Percentiles rank a stretch among this genome's conserved stretches.
These are phyloP conservation scores for Ephestia elutella DNA, from an alignment of 1,140 invertebrate genomes.

Conservation along the genomic window DNA sequence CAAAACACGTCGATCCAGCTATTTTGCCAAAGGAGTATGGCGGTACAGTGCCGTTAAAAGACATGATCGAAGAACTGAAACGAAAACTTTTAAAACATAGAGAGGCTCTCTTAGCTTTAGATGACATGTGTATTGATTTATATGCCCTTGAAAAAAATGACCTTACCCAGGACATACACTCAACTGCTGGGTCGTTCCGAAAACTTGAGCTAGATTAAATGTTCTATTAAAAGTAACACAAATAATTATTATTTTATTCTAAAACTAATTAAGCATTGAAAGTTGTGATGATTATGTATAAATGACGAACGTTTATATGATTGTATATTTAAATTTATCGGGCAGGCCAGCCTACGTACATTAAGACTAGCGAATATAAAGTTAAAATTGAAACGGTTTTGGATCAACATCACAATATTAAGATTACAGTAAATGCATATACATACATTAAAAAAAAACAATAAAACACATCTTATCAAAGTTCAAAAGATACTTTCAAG, in stretches of 20 bases:
- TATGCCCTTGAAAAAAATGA: conserved; percentile 78
- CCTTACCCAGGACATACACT: conserved; percentile 78
- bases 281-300: background rate
- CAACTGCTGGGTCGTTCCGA: conserved; percentile 84
- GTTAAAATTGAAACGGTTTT: no score
- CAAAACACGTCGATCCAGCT: conserved; percentile 79
- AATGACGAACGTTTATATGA: no score
- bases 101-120: conserved; percentile 80
- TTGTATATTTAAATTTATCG: background rate
- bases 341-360: background rate
- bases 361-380: background rate
- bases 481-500: no score
- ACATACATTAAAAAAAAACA: no score
- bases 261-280: background rate
- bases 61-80: conserved; percentile 87
- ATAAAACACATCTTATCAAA: no score
- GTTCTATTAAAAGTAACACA: background rate
- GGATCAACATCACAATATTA: background rate
- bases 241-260: background rate
- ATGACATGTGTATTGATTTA: conserved; percentile 86
- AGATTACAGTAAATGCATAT: background rate
- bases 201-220: conserved; percentile 86
- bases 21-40: conserved; percentile 91
- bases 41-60: conserved; percentile 82
- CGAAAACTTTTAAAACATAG: conserved; percentile 77